A percentile compares a stretch with the other conserved stretches of the same genome.
Conservation (phyloP, 2,113 vertebrate species). For the Marcusenius ussheri region DNA sequence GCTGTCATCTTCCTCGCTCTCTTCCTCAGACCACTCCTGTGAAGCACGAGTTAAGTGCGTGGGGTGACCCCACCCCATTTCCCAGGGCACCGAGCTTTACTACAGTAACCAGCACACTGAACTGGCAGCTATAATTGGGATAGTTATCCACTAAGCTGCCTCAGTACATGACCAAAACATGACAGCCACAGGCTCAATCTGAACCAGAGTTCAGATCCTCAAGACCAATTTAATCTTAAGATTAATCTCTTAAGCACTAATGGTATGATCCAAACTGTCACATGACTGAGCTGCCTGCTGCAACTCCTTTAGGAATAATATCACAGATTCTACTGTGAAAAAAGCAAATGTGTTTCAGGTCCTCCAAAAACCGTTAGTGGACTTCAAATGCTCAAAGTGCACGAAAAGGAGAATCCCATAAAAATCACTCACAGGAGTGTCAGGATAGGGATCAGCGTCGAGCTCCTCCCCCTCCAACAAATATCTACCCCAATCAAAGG, state of each 20-base stretch:
- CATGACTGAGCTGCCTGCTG: not conserved
- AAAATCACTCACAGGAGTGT: constrained; percentile 78
- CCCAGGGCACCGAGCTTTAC: not conserved
- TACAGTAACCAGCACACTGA: not conserved
- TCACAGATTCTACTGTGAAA: not conserved
- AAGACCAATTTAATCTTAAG: not conserved
- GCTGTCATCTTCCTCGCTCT: constrained; percentile 78
- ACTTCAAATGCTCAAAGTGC: not conserved
- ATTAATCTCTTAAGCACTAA: not conserved
- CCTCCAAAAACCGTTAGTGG: not conserved
- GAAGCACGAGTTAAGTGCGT: not conserved
- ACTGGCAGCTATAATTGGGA: not conserved
- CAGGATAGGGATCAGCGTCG: constrained; percentile 63
- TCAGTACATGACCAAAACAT: not conserved
- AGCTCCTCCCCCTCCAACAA: constrained; percentile 87
- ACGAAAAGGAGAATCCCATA: not conserved
- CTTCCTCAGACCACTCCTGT: constrained; percentile 90
- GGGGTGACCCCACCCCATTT: not conserved
- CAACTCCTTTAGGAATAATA: not conserved
- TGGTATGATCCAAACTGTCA: not conserved
- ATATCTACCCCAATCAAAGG: constrained; percentile 89
- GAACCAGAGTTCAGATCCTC: not conserved
- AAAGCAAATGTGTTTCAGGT: not conserved
- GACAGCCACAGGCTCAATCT: not conserved
- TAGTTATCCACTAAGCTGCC: not conserved